Conservation (phyloP, 2,888 invertebrate species). For the Apotomis capreana region DNA sequence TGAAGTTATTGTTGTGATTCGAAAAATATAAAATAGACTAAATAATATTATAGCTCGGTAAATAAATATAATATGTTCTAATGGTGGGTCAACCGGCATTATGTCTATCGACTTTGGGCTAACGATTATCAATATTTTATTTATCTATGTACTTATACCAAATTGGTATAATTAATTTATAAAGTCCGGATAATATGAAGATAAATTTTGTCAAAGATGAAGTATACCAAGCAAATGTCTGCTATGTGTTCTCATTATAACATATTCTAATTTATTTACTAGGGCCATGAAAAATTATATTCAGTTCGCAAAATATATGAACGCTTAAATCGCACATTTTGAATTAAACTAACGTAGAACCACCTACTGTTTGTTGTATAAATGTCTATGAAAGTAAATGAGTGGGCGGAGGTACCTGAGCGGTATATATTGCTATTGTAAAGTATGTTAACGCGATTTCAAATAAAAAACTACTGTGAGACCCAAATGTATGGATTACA, state of each 20-base stretch:
- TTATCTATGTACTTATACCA: too few relatives aligned
- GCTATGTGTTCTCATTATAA: not conserved
- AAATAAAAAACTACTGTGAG: too few relatives aligned
- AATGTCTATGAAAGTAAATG: conserved; percentile 38
- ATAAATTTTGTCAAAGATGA: too few relatives aligned
- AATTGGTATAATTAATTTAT: too few relatives aligned
- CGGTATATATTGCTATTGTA: conserved; percentile 21
- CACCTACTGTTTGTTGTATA: conserved; percentile 57
- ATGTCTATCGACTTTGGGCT: too few relatives aligned
- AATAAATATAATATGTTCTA: conserved; percentile 17
- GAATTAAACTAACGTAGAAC: conserved; percentile 60
- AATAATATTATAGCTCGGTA: not conserved
- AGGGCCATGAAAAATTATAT: conserved; percentile 45
- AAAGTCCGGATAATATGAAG: too few relatives aligned
- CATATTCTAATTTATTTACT: conserved; percentile 17
- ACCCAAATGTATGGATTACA: too few relatives aligned
- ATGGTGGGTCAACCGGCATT: too few relatives aligned
- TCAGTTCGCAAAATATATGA: conserved; percentile 60
- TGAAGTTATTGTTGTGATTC: conserved; percentile 56
- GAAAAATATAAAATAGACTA: conserved; percentile 45
- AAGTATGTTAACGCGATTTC: conserved; percentile 23
- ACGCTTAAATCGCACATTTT: conserved; percentile 74
- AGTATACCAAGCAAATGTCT: too few relatives aligned
- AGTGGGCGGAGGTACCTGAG: conserved; percentile 15
- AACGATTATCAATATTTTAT: too few relatives aligned